Conservation (phyloP, 2,797 vertebrate species). For the Pangasius macronema region DNA sequence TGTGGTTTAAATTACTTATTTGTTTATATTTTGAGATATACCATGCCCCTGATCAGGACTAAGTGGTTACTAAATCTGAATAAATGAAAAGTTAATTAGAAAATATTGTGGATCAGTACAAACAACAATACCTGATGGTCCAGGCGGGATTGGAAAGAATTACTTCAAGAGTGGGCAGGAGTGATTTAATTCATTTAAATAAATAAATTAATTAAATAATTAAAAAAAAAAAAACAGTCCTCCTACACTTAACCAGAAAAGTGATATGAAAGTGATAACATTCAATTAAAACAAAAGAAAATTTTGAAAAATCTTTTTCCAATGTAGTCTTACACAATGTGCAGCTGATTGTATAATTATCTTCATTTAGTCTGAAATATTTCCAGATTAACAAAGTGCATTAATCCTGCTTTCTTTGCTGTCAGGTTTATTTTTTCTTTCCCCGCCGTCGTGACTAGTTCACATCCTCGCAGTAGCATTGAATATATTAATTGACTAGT, state of each 20-base stretch:
- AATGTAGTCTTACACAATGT: neutral
- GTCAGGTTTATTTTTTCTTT: neutral
- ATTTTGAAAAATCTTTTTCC: too few species aligned
- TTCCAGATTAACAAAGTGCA: neutral
- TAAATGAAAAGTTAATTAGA: neutral
- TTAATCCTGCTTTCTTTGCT: neutral
- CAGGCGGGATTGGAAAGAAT: too few species aligned
- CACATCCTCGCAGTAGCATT: neutral
- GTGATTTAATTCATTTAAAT: too few species aligned
- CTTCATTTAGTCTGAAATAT: neutral
- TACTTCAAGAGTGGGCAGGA: too few species aligned
- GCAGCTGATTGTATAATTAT: neutral
- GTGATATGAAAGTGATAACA: neutral
- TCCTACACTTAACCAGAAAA: neutral
- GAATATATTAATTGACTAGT: slow-evolving; percentile 4
- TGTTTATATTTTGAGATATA: too few species aligned
- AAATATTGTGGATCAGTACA: too few species aligned
- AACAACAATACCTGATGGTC: too few species aligned
- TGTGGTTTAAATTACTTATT: too few species aligned
- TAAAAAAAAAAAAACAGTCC: neutral
- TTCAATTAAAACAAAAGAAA: neutral
- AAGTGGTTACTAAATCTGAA: neutral
- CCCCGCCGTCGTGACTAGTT: neutral
- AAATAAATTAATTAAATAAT: too few species aligned
- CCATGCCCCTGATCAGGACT: too few species aligned